These are phyloP conservation scores for Thaumatotibia leucotreta DNA, from an alignment of 1,140 invertebrate genomes.

Conservation along the genomic window DNA sequence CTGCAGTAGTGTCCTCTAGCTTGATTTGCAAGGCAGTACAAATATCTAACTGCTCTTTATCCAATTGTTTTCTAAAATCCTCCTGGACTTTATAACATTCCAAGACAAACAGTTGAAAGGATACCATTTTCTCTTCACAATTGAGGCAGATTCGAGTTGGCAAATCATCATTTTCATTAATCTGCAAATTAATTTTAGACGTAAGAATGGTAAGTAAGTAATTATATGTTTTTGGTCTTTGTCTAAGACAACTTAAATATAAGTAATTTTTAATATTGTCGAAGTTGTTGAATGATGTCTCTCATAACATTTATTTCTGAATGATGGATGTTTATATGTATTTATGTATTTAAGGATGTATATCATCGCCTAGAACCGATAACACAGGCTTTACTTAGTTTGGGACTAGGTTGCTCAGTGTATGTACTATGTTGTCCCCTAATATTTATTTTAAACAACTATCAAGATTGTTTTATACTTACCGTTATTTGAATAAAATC, in stretches of 20 bases:
- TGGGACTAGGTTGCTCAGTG: no score
- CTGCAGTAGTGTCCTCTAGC: constrained; percentile 28
- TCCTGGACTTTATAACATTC: constrained; percentile 65
- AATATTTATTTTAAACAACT: no score
- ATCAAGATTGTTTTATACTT: constrained; percentile 26
- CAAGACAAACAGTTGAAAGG: constrained; percentile 62
- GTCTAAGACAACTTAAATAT: not conserved
- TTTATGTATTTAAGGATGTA: no score
- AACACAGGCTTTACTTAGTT: no score
- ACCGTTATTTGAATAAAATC: constrained; percentile 61
- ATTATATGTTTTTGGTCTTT: no score
- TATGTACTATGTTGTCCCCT: no score
- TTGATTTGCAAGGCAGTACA: constrained; percentile 37
- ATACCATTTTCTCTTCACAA: constrained; percentile 64
- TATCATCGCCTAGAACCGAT: no score
- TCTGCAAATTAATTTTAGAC: constrained; percentile 32
- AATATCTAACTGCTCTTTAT: constrained; percentile 31
- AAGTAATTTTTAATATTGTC: not conserved
- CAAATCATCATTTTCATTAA: constrained; percentile 50
- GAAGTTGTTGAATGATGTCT: not conserved
- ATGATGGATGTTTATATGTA: not conserved
- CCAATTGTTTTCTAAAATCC: constrained; percentile 36
- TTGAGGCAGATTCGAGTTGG: constrained; percentile 63
- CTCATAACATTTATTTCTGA: not conserved
- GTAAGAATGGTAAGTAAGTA: no score